Percentiles rank a stretch among this genome's conserved stretches.
Evolutionary conservation across 2,797 vertebrate species (phyloP).

Genomic region (Xenentodon cancila): DNA sequence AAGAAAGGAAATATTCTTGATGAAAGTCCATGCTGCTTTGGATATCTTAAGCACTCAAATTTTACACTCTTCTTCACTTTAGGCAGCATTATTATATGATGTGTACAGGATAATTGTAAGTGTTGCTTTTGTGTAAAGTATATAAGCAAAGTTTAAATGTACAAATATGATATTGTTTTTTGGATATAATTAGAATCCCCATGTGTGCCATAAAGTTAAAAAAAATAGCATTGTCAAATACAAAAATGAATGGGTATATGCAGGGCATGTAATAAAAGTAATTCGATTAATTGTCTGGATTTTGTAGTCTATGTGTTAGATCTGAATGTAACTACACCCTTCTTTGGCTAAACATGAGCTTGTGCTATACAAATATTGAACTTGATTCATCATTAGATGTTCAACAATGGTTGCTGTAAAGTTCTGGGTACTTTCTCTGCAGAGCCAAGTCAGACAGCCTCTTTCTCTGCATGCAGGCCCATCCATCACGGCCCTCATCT

Average conservation of each 20-base stretch:
- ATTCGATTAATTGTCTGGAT: not conserved
- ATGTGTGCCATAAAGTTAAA: no score
- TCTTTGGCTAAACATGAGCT: not conserved
- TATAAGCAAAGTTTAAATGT: no score
- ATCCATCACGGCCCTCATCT: conserved; percentile 59
- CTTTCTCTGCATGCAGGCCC: conserved; percentile 23
- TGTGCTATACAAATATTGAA: not conserved
- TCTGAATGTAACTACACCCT: not conserved
- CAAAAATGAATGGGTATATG: not conserved
- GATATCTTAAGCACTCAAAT: no score
- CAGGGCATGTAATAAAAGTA: not conserved
- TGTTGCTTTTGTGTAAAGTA: no score
- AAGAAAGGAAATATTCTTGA: conserved; percentile 8
- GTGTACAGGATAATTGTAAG: no score
- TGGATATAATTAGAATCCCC: no score
- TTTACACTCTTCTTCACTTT: no score
- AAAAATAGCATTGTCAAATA: no score
- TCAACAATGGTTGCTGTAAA: not conserved
- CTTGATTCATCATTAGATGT: conserved; percentile 9
- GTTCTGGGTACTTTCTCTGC: not conserved
- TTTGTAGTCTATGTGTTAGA: not conserved
- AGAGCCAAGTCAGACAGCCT: not conserved
- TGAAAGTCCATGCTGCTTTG: not conserved
- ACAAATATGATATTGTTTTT: not conserved
- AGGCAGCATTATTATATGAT: no score